A percentile compares a stretch with the other conserved stretches of the same genome.
Conservation (phyloP, 2,797 vertebrate species). For the Falco concolor region DNA sequence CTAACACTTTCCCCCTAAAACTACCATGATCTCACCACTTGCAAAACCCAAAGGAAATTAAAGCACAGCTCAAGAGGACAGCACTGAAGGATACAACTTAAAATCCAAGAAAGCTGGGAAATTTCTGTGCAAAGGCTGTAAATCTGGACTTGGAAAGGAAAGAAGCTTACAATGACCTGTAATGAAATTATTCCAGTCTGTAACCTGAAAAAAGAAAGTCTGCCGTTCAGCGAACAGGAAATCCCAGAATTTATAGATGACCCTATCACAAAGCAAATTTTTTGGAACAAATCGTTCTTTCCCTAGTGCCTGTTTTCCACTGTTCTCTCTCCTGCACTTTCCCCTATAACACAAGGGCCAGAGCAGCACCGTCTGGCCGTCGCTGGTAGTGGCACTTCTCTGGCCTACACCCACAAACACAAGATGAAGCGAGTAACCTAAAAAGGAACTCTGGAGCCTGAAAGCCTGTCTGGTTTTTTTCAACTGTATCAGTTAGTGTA, state of each 20-base stretch:
- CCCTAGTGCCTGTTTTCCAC: slow-evolving; percentile 63
- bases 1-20: slow-evolving; percentile 36
- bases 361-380: slow-evolving; percentile 69
- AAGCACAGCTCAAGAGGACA: slow-evolving; percentile 11
- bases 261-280: slow-evolving; percentile 73
- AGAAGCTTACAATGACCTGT: slow-evolving; percentile 4
- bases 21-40: slow-evolving; percentile 54
- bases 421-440: background rate
- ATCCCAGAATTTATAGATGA: slow-evolving; percentile 77
- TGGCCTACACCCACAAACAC: background rate
- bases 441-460: background rate
- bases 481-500: background rate
- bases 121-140: slow-evolving; percentile 42
- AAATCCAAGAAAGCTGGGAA: slow-evolving; percentile 40
- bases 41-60: slow-evolving; percentile 50
- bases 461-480: accelerated
- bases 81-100: slow-evolving; percentile 38
- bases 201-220: slow-evolving; percentile 42
- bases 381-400: background rate
- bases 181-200: slow-evolving; percentile 43
- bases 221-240: slow-evolving; percentile 72
- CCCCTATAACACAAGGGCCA: slow-evolving; percentile 11
- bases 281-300: slow-evolving; percentile 77
- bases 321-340: slow-evolving; percentile 13
- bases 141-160: slow-evolving; percentile 9